These are phyloP conservation scores for Lysiphlebus fabarum DNA, from an alignment of 1,140 invertebrate species.

Conservation along the genomic window DNA sequence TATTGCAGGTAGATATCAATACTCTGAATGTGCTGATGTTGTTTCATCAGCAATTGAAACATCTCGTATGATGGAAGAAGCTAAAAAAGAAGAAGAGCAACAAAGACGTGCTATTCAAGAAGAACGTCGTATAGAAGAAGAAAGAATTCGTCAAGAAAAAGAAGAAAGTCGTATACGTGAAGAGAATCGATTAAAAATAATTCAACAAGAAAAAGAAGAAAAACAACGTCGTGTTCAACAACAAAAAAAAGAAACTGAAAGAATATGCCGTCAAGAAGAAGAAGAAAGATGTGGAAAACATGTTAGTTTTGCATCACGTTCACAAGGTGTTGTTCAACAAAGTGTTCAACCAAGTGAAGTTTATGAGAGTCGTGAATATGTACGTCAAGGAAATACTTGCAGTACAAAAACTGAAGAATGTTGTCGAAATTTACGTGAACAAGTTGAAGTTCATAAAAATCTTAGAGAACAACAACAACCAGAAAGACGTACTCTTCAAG, in stretches of 20 bases:
- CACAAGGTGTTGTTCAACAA: slow-evolving; percentile 1
- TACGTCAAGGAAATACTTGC: slow-evolving; percentile 27
- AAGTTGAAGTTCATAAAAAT: slow-evolving; percentile 50
- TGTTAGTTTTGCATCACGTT: slow-evolving; percentile 29
- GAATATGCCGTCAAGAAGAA: slow-evolving; percentile 35
- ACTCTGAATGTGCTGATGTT: slow-evolving; percentile 37
- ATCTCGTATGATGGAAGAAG: slow-evolving; percentile 43
- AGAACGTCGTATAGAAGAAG: slow-evolving; percentile 35
- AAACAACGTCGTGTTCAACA: slow-evolving; percentile 23
- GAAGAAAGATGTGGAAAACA: slow-evolving; percentile 33
- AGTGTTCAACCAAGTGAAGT: slow-evolving; percentile 2
- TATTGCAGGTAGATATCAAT: slow-evolving; percentile 29
- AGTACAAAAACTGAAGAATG: slow-evolving; percentile 28
- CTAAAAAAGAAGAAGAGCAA: slow-evolving; percentile 42
- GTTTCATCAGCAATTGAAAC: slow-evolving; percentile 46
- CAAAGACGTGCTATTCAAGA: slow-evolving; percentile 35
- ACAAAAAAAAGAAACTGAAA: slow-evolving; percentile 31
- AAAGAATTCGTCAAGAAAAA: slow-evolving; percentile 31
- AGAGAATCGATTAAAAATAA: slow-evolving; percentile 22
- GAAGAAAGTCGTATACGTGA: slow-evolving; percentile 34
- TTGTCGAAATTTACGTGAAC: slow-evolving; percentile 44
- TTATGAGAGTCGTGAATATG: slow-evolving; percentile 27
- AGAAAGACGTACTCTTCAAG: slow-evolving; percentile 42
- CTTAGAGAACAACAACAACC: slow-evolving; percentile 46
- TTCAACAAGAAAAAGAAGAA: slow-evolving; percentile 25